Base-by-base conservation (phyloP, 2,113 vertebrate genomes). In the Lycocorax pyrrhopterus region DNA sequence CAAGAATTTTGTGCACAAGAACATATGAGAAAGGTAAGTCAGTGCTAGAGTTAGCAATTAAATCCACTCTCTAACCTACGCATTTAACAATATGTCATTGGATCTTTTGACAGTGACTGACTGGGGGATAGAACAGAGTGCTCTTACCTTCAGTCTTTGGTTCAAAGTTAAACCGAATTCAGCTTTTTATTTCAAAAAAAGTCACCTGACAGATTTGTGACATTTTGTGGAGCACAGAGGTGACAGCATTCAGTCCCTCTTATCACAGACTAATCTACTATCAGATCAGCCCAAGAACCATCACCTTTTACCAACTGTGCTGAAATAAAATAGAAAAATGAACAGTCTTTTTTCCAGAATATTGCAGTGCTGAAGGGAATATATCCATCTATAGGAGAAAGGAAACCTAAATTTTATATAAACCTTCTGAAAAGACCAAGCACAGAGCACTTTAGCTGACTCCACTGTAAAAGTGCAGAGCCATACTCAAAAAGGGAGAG, bases 41-140 rank as follows among this genome's bases (percentile, higher is more conserved):
- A 37, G 32, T 44, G 44, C 27, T 20, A 67, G 32, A 69, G 7
- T 21, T 27, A 55, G 35, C 25, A 72, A 44, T 37, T 76, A 64
- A 83, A 76, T 33, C 21, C 25, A 51, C 7, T 9, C 43, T 74
- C 35, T 64, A 30, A 72, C 39, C 20, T 41, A 51, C 6, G 2
- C n/a, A 23, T 43, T 96, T 19, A 37, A 64, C 85, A 75, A 55
- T 35, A 84, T 2, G 41, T 8, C 6, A n/a, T 6, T 20, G 39
- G 52, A 43, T 33, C n/a, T 67, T 73, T 22, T 75, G 30, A 75
- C 30, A 30, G 18, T n/a, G 25, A 7, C n/a, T 72, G 53, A 39
- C 0, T 5, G 5, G 2, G 16, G 6, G 18, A 49, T 15, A 51
- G 16, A 25, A 35, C 12, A 58, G 12, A 25, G 15, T 19, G 10